phyloP scores from a whole-genome alignment of 2,888 invertebrate species.

The Agonopterix alstromeriana region DNA sequence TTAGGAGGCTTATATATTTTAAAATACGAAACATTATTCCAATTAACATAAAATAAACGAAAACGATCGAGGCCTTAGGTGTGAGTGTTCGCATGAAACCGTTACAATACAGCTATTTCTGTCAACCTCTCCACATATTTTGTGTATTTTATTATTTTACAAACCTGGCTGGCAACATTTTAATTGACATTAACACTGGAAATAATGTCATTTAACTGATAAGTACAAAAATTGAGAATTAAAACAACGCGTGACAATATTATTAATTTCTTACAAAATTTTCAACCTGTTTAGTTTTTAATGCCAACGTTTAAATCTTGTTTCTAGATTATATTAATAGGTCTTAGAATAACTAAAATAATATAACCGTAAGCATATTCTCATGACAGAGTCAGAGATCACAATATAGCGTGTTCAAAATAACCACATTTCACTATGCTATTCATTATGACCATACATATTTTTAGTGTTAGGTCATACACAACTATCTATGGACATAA shows the following conservation, averaged over 20 bases:
- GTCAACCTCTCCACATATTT: slow-evolving; percentile 23
- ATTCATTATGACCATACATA: too few species aligned
- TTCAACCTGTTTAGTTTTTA: not conserved
- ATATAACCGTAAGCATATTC: too few species aligned
- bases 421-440: too few species aligned
- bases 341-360: too few species aligned
- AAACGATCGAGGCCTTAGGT: slow-evolving; percentile 18
- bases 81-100: slow-evolving; percentile 22
- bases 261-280: slow-evolving; percentile 1
- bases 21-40: slow-evolving; percentile 12
- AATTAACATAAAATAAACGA: slow-evolving; percentile 21
- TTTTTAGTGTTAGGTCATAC: too few species aligned
- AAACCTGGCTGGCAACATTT: slow-evolving; percentile 7
- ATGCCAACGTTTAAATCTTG: not conserved
- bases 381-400: too few species aligned
- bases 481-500: too few species aligned
- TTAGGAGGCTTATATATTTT: not conserved
- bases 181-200: slow-evolving; percentile 11
- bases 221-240: slow-evolving; percentile 3
- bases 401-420: too few species aligned
- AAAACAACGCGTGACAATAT: slow-evolving; percentile 4
- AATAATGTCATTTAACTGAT: slow-evolving; percentile 13
- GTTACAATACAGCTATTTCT: slow-evolving; percentile 24
- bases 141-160: slow-evolving; percentile 27
- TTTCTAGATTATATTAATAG: not conserved